phyloP scores from a whole-genome alignment of 1,140 invertebrate genomes.

The Diachasmimorpha longicaudata region DNA sequence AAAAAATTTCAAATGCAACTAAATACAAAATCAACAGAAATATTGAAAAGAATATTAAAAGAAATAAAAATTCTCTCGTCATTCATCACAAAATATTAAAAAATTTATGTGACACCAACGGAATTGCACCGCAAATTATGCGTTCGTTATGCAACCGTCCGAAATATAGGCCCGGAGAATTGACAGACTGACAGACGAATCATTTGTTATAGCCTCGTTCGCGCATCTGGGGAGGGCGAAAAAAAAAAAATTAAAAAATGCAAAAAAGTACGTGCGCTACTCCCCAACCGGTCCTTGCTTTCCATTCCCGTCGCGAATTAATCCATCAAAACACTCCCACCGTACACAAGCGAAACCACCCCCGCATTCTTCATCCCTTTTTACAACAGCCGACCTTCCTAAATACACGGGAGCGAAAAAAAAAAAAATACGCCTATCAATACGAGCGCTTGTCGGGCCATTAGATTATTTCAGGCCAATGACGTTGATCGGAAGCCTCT shows the following conservation, averaged over 20 bases:
- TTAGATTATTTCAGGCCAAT: not conserved
- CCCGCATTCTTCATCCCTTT: conserved; percentile 19
- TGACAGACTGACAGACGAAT: conserved; percentile 25
- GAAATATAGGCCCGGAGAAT: conserved; percentile 7
- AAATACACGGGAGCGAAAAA: conserved; percentile 35
- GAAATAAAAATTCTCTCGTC: not conserved
- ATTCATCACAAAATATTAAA: not conserved
- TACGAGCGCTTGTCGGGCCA: not conserved
- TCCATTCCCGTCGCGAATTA: conserved; percentile 57
- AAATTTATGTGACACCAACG: conserved; percentile 9
- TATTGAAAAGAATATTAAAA: not conserved
- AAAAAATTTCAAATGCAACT: not conserved
- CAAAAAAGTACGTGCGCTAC: conserved; percentile 37
- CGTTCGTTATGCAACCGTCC: conserved; percentile 15
- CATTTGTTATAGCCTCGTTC: conserved; percentile 33
- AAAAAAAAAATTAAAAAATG: conserved; percentile 29
- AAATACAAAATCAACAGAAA: no score
- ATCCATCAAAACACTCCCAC: conserved; percentile 56
- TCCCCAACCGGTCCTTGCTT: conserved; percentile 47
- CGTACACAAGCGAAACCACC: conserved; percentile 1
- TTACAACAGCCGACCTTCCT: conserved; percentile 25
- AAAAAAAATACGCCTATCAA: not conserved
- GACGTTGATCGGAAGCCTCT: not conserved
- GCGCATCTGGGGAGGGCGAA: conserved; percentile 17
- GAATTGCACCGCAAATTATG: conserved; percentile 11